Evolutionary conservation across 92 coral and sea anemone species (phyloP).

Genomic region (Chrysogorgia sp.): DNA sequence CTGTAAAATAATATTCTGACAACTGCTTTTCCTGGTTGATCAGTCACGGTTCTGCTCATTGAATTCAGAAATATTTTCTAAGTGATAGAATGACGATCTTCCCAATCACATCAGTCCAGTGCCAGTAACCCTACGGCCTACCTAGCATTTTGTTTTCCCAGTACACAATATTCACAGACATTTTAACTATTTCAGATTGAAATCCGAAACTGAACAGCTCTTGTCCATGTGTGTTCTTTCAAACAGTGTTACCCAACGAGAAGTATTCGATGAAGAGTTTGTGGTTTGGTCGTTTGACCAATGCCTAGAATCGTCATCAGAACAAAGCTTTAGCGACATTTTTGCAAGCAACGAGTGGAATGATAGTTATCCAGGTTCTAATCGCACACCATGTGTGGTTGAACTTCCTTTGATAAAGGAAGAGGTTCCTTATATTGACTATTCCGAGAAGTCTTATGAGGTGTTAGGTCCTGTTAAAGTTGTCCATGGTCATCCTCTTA

Average conservation of each 20-base stretch:
- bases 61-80: too few species aligned
- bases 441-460: conserved; percentile 73
- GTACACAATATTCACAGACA: background rate
- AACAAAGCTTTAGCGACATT: conserved; percentile 7
- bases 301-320: conserved; percentile 42
- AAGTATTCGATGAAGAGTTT: conserved; percentile 68
- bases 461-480: conserved; percentile 79
- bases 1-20: too few species aligned
- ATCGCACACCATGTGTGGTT: conserved; percentile 28
- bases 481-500: conserved; percentile 88
- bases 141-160: background rate
- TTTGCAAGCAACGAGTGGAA: conserved; percentile 27
- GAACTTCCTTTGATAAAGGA: conserved; percentile 69
- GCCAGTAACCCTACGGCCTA: too few species aligned
- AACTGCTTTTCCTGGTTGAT: too few species aligned
- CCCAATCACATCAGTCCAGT: too few species aligned
- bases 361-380: conserved; percentile 20
- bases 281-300: conserved; percentile 85
- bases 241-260: conserved; percentile 45
- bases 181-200: background rate
- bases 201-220: conserved; percentile 29
- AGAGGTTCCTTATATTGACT: conserved; percentile 75
- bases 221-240: background rate
- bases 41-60: too few species aligned
- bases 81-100: too few species aligned